Evolutionary conservation across 2,113 vertebrate species (phyloP).

Genomic region (Machaerirhynchus nigripectus): DNA sequence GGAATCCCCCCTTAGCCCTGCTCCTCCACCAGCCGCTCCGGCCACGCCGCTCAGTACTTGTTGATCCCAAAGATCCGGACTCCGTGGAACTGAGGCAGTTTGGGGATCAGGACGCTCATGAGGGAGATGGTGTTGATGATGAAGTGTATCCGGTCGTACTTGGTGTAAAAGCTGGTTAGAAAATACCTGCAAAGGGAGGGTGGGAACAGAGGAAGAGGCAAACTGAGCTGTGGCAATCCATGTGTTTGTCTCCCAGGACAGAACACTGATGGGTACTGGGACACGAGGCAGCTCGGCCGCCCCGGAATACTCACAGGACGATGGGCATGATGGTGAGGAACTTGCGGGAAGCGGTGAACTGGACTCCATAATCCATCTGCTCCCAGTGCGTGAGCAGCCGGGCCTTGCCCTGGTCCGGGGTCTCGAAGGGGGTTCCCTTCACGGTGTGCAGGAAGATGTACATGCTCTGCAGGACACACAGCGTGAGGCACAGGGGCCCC

Average conservation of each 20-base stretch:
- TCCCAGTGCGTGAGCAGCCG: slow-evolving; percentile 96
- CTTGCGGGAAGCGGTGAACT: slow-evolving; percentile 94
- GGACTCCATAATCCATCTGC: slow-evolving; percentile 97
- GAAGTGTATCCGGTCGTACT: slow-evolving; percentile 81
- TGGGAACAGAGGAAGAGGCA: neutral
- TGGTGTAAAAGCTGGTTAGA: slow-evolving; percentile 84
- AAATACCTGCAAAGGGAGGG: slow-evolving; percentile 70
- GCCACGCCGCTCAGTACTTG: slow-evolving; percentile 73
- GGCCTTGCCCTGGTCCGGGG: slow-evolving; percentile 93
- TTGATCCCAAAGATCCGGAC: slow-evolving; percentile 84
- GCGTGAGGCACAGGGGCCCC: neutral
- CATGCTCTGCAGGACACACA: slow-evolving; percentile 82
- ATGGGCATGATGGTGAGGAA: slow-evolving; percentile 97
- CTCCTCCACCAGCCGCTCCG: neutral
- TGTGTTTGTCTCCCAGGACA: neutral
- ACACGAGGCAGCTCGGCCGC: neutral
- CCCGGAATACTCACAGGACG: slow-evolving; percentile 82
- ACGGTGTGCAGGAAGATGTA: slow-evolving; percentile 95
- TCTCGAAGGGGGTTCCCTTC: slow-evolving; percentile 96
- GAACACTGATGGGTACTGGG: neutral
- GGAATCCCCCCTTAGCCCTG: neutral
- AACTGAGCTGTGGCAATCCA: fast-evolving
- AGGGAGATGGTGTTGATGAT: slow-evolving; percentile 81
- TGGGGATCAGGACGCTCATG: slow-evolving; percentile 82
- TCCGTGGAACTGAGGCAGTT: slow-evolving; percentile 79